phyloP scores from a whole-genome alignment of 2,888 invertebrate species.

The Oscheius sp. region DNA sequence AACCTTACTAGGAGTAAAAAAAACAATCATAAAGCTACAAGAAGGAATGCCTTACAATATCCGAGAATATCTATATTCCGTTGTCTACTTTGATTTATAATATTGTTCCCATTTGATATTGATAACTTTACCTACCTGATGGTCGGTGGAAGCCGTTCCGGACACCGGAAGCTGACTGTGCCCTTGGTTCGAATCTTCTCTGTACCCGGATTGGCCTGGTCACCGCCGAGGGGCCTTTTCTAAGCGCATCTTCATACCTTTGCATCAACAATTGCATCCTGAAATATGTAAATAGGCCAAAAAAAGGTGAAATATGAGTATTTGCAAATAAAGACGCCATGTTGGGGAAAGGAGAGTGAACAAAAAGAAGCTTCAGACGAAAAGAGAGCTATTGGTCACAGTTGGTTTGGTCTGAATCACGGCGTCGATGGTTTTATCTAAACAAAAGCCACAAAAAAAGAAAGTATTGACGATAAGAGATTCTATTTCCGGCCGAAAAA shows the following conservation, averaged over 20 bases:
- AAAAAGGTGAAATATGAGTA: too few species aligned
- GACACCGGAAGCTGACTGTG: conserved; percentile 24
- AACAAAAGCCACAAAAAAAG: not conserved
- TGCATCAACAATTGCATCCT: conserved; percentile 39
- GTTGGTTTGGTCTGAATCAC: too few species aligned
- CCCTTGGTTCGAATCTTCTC: conserved; percentile 26
- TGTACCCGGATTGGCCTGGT: conserved; percentile 20
- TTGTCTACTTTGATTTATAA: too few species aligned
- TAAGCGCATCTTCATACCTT: conserved; percentile 35
- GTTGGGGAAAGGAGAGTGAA: too few species aligned
- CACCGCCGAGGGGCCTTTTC: conserved; percentile 31
- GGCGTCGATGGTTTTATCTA: too few species aligned
- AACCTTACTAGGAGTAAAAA: too few species aligned
- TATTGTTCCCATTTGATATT: not conserved
- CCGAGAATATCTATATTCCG: too few species aligned
- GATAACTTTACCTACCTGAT: not conserved
- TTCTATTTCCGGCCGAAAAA: not conserved
- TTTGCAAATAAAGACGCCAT: too few species aligned
- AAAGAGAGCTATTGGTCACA: not conserved
- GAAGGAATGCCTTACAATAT: too few species aligned
- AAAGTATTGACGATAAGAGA: not conserved
- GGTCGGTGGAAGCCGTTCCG: conserved; percentile 11
- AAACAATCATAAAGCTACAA: too few species aligned
- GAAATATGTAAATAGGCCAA: conserved; percentile 4
- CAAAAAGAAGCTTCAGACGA: not conserved